Evolutionary conservation across 2,113 vertebrate species (phyloP).

Genomic region (Gambusia holbrooki): DNA sequence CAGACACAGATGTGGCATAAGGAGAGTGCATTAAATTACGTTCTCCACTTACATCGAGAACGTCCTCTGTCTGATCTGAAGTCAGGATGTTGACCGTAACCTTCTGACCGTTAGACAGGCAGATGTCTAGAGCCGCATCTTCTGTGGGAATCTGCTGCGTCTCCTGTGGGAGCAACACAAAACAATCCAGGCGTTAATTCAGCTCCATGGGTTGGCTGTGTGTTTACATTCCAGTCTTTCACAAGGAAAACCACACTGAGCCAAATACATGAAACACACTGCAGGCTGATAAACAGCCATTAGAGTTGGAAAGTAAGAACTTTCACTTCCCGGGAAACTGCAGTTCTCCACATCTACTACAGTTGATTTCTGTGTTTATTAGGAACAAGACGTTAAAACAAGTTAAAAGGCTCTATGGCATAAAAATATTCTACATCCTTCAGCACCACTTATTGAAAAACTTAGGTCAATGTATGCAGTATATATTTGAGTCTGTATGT

Average conservation of each 20-base stretch:
- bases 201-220: slow-evolving; percentile 21
- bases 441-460: background rate
- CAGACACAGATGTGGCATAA: background rate
- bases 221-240: slow-evolving; percentile 27
- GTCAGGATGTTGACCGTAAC: slow-evolving; percentile 91
- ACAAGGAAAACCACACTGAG: slow-evolving; percentile 14
- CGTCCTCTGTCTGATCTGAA: slow-evolving; percentile 96
- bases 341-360: background rate
- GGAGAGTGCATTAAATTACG: background rate
- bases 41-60: slow-evolving; percentile 86
- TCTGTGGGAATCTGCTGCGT: slow-evolving; percentile 98
- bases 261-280: background rate
- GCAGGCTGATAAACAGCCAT: background rate
- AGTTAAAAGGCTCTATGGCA: background rate
- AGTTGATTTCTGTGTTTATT: background rate
- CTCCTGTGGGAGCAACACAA: slow-evolving; percentile 81
- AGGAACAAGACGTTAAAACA: background rate
- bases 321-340: background rate
- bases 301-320: background rate
- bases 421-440: background rate
- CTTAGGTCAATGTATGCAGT: background rate
- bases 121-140: slow-evolving; percentile 91
- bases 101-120: slow-evolving; percentile 93
- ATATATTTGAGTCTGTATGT: background rate
- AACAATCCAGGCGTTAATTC: slow-evolving; percentile 22